Conservation (phyloP, 2,888 invertebrate genomes). For the Micropterix aruncella region DNA sequence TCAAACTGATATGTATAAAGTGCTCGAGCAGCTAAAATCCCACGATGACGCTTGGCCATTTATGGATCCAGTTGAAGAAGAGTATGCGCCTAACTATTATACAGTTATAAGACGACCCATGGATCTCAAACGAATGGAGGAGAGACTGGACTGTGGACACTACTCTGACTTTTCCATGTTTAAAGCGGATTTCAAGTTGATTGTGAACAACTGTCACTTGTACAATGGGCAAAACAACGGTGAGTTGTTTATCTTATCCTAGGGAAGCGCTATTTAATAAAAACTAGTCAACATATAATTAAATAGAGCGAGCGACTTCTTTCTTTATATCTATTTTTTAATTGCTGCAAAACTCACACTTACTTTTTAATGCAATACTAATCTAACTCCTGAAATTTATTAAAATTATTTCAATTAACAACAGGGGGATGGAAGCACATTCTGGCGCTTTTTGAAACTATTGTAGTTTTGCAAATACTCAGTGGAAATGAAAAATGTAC, state of each 20-base stretch:
- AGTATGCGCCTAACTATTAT: slow-evolving; percentile 79
- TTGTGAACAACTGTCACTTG: slow-evolving; percentile 82
- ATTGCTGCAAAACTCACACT: too few species aligned
- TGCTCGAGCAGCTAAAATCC: slow-evolving; percentile 72
- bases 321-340: too few species aligned
- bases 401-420: too few species aligned
- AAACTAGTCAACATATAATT: too few species aligned
- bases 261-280: too few species aligned
- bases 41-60: slow-evolving; percentile 94
- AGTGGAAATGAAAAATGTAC: too few species aligned
- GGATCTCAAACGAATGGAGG: slow-evolving; percentile 81
- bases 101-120: slow-evolving; percentile 67
- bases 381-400: too few species aligned
- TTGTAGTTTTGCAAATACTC: too few species aligned
- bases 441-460: too few species aligned
- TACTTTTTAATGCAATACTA: too few species aligned
- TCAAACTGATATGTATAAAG: slow-evolving; percentile 84
- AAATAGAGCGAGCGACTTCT: too few species aligned
- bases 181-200: slow-evolving; percentile 77
- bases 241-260: slow-evolving; percentile 35
- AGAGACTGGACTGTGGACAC: slow-evolving; percentile 66
- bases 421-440: too few species aligned
- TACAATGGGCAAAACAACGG: slow-evolving; percentile 92
- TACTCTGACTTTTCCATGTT: slow-evolving; percentile 71
- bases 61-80: slow-evolving; percentile 83